Conservation (phyloP, 2,888 invertebrate genomes). For the Petrolisthes cinctipes region DNA sequence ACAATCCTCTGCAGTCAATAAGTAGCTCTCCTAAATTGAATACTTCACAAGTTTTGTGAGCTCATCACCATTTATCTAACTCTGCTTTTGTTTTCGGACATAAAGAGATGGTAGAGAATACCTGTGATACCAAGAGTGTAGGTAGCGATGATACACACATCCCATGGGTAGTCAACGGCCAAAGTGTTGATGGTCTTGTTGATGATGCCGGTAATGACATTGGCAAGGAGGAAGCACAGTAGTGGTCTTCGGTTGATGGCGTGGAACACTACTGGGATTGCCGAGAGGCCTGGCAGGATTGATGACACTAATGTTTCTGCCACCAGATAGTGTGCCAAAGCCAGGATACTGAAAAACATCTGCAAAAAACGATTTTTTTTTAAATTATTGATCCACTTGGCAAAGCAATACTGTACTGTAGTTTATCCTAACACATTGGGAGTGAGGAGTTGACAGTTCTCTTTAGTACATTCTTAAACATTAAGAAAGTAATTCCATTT, state of each 20-base stretch:
- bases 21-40: neutral
- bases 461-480: too few relatives aligned
- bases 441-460: too few relatives aligned
- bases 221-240: conserved; percentile 85
- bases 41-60: neutral
- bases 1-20: too few relatives aligned
- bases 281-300: conserved; percentile 40
- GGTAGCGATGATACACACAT: conserved; percentile 33
- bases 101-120: conserved; percentile 33
- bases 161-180: conserved; percentile 44
- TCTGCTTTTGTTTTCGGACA: neutral
- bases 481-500: too few relatives aligned
- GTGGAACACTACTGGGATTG: conserved; percentile 72
- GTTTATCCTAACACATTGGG: too few relatives aligned
- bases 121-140: conserved; percentile 55
- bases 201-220: conserved; percentile 85
- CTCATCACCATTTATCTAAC: neutral
- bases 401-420: too few relatives aligned
- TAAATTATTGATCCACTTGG: neutral
- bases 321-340: conserved; percentile 26
- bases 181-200: conserved; percentile 80
- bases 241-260: conserved; percentile 86
- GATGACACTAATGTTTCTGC: conserved; percentile 12
- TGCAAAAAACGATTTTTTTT: neutral
- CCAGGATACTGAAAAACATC: conserved; percentile 29